Evolutionary conservation across 2,113 vertebrate species (phyloP).

Genomic region (Pagrus major): DNA sequence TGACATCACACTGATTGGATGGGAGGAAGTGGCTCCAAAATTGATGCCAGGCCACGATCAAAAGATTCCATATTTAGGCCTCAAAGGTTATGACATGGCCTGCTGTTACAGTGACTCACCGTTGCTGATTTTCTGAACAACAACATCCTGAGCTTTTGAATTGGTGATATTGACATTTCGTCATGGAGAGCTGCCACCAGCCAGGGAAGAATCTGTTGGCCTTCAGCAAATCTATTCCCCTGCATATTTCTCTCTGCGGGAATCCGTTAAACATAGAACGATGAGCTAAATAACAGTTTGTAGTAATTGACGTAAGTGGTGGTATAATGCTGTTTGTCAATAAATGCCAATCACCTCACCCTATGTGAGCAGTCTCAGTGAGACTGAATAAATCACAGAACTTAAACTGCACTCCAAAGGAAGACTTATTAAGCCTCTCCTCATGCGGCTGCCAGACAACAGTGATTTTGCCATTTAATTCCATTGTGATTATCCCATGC

Average conservation of each 20-base stretch:
- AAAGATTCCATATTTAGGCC: conserved; percentile 51
- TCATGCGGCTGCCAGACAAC: conserved; percentile 51
- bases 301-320: conserved; percentile 63
- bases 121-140: conserved; percentile 24
- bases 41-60: conserved; percentile 32
- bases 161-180: conserved; percentile 48
- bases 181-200: conserved; percentile 9
- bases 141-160: conserved; percentile 23
- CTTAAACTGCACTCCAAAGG: conserved; percentile 39
- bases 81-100: conserved; percentile 31
- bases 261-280: conserved; percentile 46
- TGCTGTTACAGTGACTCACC: conserved; percentile 30
- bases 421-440: conserved; percentile 54
- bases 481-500: conserved; percentile 65
- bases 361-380: conserved; percentile 39
- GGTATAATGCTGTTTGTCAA: conserved; percentile 68
- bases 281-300: conserved; percentile 60
- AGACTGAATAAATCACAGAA: conserved; percentile 58
- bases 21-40: conserved; percentile 35
- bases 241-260: conserved; percentile 39
- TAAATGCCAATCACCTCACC: conserved; percentile 68
- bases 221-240: conserved; percentile 35
- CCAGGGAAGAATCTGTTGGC: neutral
- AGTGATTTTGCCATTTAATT: conserved; percentile 61
- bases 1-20: conserved; percentile 56